Base-by-base conservation (phyloP, 2,888 invertebrate species). In the Choristoneura rosaceana region DNA sequence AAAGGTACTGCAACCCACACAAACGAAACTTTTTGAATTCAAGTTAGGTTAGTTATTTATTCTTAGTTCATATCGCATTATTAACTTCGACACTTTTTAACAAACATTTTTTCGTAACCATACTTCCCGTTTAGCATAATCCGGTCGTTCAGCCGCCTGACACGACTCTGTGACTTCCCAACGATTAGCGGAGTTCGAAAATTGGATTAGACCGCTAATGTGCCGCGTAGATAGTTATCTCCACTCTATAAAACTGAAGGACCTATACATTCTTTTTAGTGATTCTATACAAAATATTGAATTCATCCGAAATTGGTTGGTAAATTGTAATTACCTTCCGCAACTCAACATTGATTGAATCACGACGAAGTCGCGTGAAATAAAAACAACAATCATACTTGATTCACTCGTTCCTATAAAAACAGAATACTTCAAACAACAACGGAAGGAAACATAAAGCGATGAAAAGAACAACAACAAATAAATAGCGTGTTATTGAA, bases 401-500 rank as follows among this genome's bases (percentile, higher is more conserved):
- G 41, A 33, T 62, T 67, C 33, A 59, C 45, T 17, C 33, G n/a
- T 64, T 70, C 67, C 67, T 47, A 68, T 63, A 68, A 71, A 71
- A 71, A 71, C 62, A 67, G 62, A 68, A 66, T 47, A 55, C 45
- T 67, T 62, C 55, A 62, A 71, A 71, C 67, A 71, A 71, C 67
- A 71, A 58, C 67, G 62, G 63, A 68, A 71, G 58, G 67, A 68
- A 71, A 71, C 62, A 71, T 68, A 63, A 71, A 67, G 71, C 67
- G 64, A 64, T 69, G 73, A 64, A 73, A 73, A 60, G 68, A 43
- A 78, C 78, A 81, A 79, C 77, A 82, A 77, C 76, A 78, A 80
- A 81, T 80, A 80, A 83, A 82, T 69, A 50, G 68, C 66, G 58
- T 52, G 61, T 38, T 52, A 52, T 66, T 70, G 69, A 82, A 81